phyloP scores from a whole-genome alignment of 2,113 vertebrate species.

The Ardeotis arabs region DNA sequence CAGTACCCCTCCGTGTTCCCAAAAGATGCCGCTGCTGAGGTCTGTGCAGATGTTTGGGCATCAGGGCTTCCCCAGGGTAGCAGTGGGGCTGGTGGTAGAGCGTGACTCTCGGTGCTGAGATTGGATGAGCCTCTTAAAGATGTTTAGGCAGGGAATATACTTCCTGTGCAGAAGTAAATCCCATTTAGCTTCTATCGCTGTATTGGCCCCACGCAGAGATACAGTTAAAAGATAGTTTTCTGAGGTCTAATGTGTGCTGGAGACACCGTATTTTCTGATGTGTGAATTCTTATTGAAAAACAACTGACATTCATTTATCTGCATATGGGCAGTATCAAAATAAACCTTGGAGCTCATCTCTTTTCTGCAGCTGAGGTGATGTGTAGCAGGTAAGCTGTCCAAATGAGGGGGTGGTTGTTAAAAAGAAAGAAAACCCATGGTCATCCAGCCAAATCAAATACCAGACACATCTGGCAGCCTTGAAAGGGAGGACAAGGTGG shows the following conservation, averaged over 20 bases:
- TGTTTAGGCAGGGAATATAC: background rate
- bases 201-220: background rate
- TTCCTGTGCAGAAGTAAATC: background rate
- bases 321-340: background rate
- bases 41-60: accelerated
- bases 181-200: background rate
- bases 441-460: background rate
- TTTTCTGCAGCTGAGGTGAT: background rate
- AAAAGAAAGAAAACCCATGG: background rate
- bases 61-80: accelerated
- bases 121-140: background rate
- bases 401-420: background rate
- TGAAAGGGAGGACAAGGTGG: background rate
- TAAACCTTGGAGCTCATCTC: background rate
- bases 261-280: background rate
- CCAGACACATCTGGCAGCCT: background rate
- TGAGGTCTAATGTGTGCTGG: background rate
- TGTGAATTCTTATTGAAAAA: background rate
- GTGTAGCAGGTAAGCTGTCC: background rate
- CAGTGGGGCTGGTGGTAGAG: background rate
- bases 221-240: background rate
- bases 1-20: background rate
- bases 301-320: background rate
- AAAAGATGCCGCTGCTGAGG: background rate
- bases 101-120: accelerated